phyloP scores from a whole-genome alignment of 92 coral and sea anemone species.

The Palythoa grandis region DNA sequence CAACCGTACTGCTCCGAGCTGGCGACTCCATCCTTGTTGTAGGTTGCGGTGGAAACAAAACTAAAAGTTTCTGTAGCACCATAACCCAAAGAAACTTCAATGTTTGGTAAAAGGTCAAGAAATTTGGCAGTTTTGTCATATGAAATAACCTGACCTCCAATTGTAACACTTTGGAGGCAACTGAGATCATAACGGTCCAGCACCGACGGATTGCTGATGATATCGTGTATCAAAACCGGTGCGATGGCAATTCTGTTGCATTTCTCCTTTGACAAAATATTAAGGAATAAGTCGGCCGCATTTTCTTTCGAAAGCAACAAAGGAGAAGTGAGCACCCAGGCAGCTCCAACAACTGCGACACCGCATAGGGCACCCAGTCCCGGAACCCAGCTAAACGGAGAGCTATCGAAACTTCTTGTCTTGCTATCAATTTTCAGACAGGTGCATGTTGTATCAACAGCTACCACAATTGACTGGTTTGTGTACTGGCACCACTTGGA shows the following conservation, averaged over 20 bases:
- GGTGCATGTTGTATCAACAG: background rate
- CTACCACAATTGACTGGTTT: conserved; percentile 19
- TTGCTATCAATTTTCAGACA: background rate
- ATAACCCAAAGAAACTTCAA: background rate
- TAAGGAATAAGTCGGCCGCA: background rate
- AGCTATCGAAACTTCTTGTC: background rate
- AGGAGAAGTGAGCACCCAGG: conserved; percentile 7
- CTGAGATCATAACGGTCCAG: background rate
- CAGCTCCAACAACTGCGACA: background rate
- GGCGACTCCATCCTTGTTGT: background rate
- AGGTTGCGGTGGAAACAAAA: background rate
- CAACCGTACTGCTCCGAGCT: conserved; percentile 13
- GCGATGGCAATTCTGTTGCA: background rate
- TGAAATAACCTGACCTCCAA: background rate
- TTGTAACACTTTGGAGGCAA: background rate
- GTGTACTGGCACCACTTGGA: conserved; percentile 13
- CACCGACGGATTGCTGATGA: conserved; percentile 4
- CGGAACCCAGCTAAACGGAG: conserved; percentile 31
- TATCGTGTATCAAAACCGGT: background rate
- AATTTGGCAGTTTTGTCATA: background rate
- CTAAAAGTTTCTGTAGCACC: conserved; percentile 37
- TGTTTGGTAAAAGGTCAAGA: conserved; percentile 11
- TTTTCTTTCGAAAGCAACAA: background rate
- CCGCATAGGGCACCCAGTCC: conserved; percentile 9
- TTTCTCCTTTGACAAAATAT: conserved; percentile 13